A percentile compares a stretch with the other conserved stretches of the same genome.
These are phyloP conservation scores for Pteruthius melanotis DNA, from an alignment of 2,113 vertebrate genomes.

Conservation along the genomic window DNA sequence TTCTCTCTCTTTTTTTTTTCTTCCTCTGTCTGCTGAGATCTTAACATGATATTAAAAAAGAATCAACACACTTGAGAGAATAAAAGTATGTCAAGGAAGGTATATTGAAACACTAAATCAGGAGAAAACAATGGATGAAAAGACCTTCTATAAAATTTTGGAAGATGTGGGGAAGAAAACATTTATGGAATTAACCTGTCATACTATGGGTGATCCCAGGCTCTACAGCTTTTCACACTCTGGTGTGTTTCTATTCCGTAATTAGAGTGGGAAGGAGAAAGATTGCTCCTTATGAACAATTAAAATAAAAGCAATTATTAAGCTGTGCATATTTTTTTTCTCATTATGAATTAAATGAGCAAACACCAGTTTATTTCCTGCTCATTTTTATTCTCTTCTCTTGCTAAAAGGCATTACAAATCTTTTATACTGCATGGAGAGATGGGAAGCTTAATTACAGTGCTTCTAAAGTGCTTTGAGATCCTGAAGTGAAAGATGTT, in stretches of 20 bases:
- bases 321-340: background rate
- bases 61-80: conserved; percentile 43
- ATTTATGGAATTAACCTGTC: conserved; percentile 34
- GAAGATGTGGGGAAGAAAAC: background rate
- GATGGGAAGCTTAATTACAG: conserved; percentile 12
- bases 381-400: background rate
- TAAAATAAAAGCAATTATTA: conserved; percentile 26
- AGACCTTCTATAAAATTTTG: background rate
- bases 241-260: background rate
- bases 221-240: background rate
- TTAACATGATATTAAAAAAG: conserved; percentile 32
- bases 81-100: conserved; percentile 10
- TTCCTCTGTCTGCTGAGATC: background rate
- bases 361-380: background rate
- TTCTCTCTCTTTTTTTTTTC: background rate
- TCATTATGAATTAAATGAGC: background rate
- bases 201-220: background rate
- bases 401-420: conserved; percentile 6
- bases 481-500: background rate
- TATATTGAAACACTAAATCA: conserved; percentile 60
- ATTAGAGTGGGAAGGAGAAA: background rate
- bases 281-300: background rate
- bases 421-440: background rate
- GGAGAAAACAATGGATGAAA: conserved; percentile 31
- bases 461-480: background rate